These are phyloP conservation scores for Atractosteus spatula DNA, from an alignment of 2,113 vertebrate genomes.

Conservation along the genomic window DNA sequence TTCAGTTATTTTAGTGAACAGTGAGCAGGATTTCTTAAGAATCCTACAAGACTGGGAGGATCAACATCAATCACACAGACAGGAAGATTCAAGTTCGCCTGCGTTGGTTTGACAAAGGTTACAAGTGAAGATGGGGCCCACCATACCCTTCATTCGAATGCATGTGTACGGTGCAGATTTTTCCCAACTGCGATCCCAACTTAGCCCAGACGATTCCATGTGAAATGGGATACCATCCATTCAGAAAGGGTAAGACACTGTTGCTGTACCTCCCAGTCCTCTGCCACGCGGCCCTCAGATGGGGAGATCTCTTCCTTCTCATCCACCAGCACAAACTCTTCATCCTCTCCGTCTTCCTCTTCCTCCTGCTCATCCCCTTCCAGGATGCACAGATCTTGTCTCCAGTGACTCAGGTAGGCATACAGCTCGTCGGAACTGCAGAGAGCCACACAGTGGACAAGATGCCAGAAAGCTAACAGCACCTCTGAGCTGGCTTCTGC, in stretches of 20 bases:
- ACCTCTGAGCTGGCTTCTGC: no score
- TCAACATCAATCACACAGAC: no score
- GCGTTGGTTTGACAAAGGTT: no score
- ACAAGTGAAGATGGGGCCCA: no score
- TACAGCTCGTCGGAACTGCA: slow-evolving; percentile 63
- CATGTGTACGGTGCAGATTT: no score
- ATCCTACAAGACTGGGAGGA: no score
- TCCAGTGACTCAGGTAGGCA: slow-evolving; percentile 52
- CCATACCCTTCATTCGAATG: no score
- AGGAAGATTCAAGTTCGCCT: no score
- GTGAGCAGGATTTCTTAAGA: no score
- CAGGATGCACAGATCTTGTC: slow-evolving; percentile 48
- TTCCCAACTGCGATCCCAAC: no score
- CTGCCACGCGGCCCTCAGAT: slow-evolving; percentile 44
- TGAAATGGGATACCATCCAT: neutral
- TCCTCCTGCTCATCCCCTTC: slow-evolving; percentile 51
- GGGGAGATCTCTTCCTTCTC: slow-evolving; percentile 41
- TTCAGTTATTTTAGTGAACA: no score
- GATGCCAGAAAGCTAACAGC: no score
- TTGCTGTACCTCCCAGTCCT: slow-evolving; percentile 70
- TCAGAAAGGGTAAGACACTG: neutral
- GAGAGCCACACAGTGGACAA: slow-evolving; percentile 11
- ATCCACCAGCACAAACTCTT: slow-evolving; percentile 71
- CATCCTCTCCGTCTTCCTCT: slow-evolving; percentile 50
- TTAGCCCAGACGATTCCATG: neutral